Evolutionary conservation across 2,888 invertebrate genomes (phyloP).

Genomic region (Onthophagus sagittarius): DNA sequence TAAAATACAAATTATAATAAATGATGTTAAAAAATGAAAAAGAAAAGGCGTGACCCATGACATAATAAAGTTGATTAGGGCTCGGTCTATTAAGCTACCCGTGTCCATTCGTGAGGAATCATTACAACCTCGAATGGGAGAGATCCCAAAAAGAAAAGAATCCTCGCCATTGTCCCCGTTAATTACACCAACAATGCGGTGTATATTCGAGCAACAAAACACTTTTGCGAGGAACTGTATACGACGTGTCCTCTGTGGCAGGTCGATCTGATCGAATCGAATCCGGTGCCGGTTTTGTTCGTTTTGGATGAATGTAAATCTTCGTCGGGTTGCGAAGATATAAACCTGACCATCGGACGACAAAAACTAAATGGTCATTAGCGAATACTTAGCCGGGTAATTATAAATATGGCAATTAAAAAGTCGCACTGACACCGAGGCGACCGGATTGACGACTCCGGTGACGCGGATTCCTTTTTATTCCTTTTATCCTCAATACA

Average conservation of each 20-base stretch:
- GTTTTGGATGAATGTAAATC: not conserved
- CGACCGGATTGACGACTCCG: not conserved
- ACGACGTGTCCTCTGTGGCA: not conserved
- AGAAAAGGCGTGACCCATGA: not conserved
- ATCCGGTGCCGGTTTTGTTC: not conserved
- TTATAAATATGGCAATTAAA: conserved; percentile 13
- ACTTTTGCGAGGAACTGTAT: not conserved
- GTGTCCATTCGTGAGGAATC: not conserved
- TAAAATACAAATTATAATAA: not conserved
- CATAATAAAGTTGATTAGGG: not conserved
- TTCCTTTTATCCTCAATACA: not conserved
- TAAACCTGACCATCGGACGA: not conserved
- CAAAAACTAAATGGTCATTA: conserved; percentile 13
- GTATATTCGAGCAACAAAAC: too few relatives aligned
- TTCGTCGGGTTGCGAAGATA: not conserved
- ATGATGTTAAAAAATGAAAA: not conserved
- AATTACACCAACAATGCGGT: not conserved
- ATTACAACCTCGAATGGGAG: not conserved
- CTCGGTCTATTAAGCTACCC: not conserved
- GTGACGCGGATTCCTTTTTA: not conserved
- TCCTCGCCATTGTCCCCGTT: not conserved
- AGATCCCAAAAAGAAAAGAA: not conserved
- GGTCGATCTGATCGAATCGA: not conserved
- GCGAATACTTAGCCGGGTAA: conserved; percentile 9
- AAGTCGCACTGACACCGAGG: not conserved